Evolutionary conservation across 1,140 invertebrate genomes (phyloP).

Genomic region (Drosophila novamexicana): DNA sequence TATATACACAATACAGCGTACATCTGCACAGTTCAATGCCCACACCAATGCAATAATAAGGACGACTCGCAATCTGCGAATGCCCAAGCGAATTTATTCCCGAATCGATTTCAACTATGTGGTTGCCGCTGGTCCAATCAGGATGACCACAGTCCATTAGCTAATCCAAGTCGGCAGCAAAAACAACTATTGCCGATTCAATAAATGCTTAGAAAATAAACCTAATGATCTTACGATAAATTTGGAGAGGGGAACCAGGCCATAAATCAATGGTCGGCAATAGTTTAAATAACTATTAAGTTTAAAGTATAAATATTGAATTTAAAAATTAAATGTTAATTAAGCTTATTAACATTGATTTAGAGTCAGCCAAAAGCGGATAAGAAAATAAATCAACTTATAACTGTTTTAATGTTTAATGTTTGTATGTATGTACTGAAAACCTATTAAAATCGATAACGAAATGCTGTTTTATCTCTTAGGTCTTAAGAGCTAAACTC

Average conservation of each 20-base stretch:
- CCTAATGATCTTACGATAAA: neutral
- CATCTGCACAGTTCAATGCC: slow-evolving; percentile 76
- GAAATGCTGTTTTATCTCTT: too few relatives aligned
- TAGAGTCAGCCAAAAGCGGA: too few relatives aligned
- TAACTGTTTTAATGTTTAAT: too few relatives aligned
- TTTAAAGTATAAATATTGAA: too few relatives aligned
- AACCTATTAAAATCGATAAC: too few relatives aligned
- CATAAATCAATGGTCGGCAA: neutral
- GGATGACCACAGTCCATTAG: slow-evolving; percentile 42
- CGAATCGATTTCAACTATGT: slow-evolving; percentile 22
- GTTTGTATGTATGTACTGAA: too few relatives aligned
- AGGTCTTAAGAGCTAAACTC: too few relatives aligned
- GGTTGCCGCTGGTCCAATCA: slow-evolving; percentile 30
- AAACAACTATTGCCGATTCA: slow-evolving; percentile 5
- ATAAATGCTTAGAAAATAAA: slow-evolving; percentile 2
- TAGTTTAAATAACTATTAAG: too few relatives aligned
- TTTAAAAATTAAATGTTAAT: too few relatives aligned
- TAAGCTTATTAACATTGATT: too few relatives aligned
- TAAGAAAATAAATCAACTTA: too few relatives aligned
- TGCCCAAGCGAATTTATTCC: slow-evolving; percentile 11
- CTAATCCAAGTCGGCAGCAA: neutral
- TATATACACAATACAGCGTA: slow-evolving; percentile 18
- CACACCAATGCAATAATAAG: slow-evolving; percentile 61
- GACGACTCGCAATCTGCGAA: slow-evolving; percentile 38
- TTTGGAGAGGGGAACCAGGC: too few relatives aligned